Percentiles rank a stretch among this genome's conserved stretches.
Conservation (phyloP, 1,140 invertebrate genomes). For the Glossosoma conforme region DNA sequence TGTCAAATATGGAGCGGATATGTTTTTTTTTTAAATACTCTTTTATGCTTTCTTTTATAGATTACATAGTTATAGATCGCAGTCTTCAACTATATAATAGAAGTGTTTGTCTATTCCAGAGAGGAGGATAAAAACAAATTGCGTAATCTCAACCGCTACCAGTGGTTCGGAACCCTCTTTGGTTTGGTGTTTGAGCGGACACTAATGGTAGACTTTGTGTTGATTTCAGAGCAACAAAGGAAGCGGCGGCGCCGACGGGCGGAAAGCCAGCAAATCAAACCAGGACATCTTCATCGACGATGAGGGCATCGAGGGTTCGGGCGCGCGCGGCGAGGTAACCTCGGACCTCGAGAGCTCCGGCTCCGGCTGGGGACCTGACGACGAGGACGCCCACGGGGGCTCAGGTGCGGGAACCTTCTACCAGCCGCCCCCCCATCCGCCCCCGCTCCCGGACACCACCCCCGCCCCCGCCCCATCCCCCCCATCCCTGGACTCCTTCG, state of each 20-base stretch:
- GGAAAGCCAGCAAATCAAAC: neutral
- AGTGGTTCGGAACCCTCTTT: no score
- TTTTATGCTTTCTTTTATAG: no score
- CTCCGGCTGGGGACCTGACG: slow-evolving; percentile 49
- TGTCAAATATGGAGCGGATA: no score
- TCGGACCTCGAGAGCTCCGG: slow-evolving; percentile 47
- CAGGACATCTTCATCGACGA: slow-evolving; percentile 46
- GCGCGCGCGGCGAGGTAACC: slow-evolving; percentile 43
- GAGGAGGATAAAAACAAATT: no score
- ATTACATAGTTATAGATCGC: no score
- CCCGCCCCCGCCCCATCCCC: slow-evolving; percentile 1
- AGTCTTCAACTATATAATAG: no score
- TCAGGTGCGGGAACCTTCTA: slow-evolving; percentile 19
- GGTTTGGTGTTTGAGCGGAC: no score
- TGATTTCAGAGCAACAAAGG: slow-evolving; percentile 14
- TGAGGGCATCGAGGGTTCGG: slow-evolving; percentile 35
- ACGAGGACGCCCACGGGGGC: slow-evolving; percentile 42
- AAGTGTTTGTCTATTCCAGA: no score
- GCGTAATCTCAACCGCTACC: no score
- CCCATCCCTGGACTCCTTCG: slow-evolving; percentile 21
- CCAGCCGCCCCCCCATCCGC: neutral
- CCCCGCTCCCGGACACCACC: slow-evolving; percentile 14
- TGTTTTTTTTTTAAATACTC: no score
- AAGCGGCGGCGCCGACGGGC: neutral
- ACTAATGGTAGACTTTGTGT: no score